These are phyloP conservation scores for Nephrotoma appendiculata DNA, from an alignment of 2,888 invertebrate species.

Conservation along the genomic window DNA sequence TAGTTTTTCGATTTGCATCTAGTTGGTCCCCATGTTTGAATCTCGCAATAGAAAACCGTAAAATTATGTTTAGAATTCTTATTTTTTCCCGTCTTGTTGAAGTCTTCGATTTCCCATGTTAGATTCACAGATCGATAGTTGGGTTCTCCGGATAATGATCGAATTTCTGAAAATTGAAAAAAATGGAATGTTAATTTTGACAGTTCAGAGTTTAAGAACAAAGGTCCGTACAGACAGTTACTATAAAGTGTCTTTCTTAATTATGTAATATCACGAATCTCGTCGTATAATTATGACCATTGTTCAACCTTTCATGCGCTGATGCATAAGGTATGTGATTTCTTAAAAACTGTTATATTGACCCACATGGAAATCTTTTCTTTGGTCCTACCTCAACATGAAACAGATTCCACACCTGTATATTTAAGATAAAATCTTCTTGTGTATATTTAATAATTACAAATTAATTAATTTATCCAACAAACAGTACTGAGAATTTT, in stretches of 20 bases:
- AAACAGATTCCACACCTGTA: background rate
- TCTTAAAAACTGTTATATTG: background rate
- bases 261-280: too few relatives aligned
- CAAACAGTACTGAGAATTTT: background rate
- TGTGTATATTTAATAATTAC: background rate
- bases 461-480: background rate
- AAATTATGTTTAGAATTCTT: slow-evolving; percentile 35
- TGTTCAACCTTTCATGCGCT: too few relatives aligned
- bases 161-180: slow-evolving; percentile 24
- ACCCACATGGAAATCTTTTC: background rate
- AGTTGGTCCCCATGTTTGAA: slow-evolving; percentile 65
- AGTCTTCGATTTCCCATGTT: slow-evolving; percentile 32
- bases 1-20: slow-evolving; percentile 47
- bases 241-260: too few relatives aligned
- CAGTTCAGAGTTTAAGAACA: too few relatives aligned
- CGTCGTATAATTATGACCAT: too few relatives aligned
- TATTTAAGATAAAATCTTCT: background rate
- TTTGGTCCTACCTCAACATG: background rate
- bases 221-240: too few relatives aligned
- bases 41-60: slow-evolving; percentile 61
- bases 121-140: slow-evolving; percentile 33
- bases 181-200: background rate
- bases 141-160: slow-evolving; percentile 31
- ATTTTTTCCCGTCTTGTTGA: slow-evolving; percentile 18
- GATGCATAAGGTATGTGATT: too few relatives aligned